Conservation (phyloP, 2,888 invertebrate species). For the Rhyacophila evoluta region DNA sequence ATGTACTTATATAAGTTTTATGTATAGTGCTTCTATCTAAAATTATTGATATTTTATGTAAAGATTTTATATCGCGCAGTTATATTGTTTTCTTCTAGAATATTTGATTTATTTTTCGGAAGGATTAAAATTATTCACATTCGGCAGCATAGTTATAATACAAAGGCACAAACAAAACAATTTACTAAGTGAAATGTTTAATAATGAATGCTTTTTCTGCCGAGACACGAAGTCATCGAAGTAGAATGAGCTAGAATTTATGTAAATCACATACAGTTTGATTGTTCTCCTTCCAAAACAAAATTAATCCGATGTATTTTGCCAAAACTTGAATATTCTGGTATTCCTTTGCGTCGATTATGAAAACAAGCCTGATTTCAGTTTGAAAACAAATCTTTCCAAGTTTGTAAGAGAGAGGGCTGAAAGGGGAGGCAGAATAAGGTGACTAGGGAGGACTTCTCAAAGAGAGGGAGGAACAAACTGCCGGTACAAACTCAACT, state of each 20-base stretch:
- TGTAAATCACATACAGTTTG: conserved; percentile 6
- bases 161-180: not conserved
- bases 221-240: not conserved
- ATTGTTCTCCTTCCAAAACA: conserved; percentile 1
- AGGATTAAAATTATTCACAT: too few species aligned
- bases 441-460: conserved; percentile 5
- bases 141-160: too few species aligned
- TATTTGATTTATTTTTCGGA: not conserved
- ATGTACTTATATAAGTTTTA: too few species aligned
- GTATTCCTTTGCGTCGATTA: conserved; percentile 6
- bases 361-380: not conserved
- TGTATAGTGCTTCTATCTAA: too few species aligned
- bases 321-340: not conserved
- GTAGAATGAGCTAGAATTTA: not conserved
- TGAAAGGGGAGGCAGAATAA: not conserved
- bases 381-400: conserved; percentile 12
- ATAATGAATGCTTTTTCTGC: not conserved
- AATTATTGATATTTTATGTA: too few species aligned
- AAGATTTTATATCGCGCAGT: too few species aligned
- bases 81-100: too few species aligned
- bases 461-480: conserved; percentile 33
- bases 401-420: conserved; percentile 15
- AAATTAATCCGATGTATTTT: not conserved
- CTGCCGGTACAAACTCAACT: conserved; percentile 47
- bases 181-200: not conserved